A percentile compares a stretch with the other conserved stretches of the same genome.
phyloP scores from a whole-genome alignment of 2,797 vertebrate species.

The Erithacus rubecula region DNA sequence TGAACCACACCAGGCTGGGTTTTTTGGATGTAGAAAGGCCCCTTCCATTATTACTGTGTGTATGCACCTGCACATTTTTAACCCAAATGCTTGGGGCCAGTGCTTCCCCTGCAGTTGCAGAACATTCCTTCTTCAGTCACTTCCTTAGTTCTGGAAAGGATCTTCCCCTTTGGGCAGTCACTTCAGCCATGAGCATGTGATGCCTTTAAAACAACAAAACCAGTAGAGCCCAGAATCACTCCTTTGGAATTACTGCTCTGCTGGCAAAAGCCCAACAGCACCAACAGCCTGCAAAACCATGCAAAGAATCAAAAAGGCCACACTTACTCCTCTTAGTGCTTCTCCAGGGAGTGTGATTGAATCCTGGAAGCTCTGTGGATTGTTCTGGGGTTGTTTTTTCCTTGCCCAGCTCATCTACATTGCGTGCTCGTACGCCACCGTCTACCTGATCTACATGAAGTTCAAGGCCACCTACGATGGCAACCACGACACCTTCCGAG shows the following conservation, averaged over 20 bases:
- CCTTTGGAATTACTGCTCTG: neutral
- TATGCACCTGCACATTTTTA: neutral
- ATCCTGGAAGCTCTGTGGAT: neutral
- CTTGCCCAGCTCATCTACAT: constrained; percentile 89
- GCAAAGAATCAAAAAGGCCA: neutral
- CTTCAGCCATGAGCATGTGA: neutral
- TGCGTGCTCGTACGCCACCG: constrained; percentile 90
- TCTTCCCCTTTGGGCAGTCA: neutral
- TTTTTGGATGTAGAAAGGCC: neutral
- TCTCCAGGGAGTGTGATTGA: neutral
- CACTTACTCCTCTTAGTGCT: neutral
- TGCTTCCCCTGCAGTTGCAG: neutral
- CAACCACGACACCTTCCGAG: constrained; percentile 95
- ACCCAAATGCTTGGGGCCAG: neutral
- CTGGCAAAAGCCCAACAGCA: neutral
- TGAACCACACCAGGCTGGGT: neutral
- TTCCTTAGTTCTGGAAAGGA: neutral
- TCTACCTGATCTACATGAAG: constrained; percentile 95
- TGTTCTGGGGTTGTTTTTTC: neutral
- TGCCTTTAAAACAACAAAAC: neutral
- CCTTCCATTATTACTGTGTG: neutral
- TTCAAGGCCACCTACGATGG: constrained; percentile 98
- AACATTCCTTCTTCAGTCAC: neutral
- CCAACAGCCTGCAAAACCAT: neutral
- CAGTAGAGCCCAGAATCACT: neutral